A percentile compares a stretch with the other conserved stretches of the same genome.
Evolutionary conservation across 2,113 vertebrate species (phyloP).

Genomic region (Neolamprologus kungweensis): DNA sequence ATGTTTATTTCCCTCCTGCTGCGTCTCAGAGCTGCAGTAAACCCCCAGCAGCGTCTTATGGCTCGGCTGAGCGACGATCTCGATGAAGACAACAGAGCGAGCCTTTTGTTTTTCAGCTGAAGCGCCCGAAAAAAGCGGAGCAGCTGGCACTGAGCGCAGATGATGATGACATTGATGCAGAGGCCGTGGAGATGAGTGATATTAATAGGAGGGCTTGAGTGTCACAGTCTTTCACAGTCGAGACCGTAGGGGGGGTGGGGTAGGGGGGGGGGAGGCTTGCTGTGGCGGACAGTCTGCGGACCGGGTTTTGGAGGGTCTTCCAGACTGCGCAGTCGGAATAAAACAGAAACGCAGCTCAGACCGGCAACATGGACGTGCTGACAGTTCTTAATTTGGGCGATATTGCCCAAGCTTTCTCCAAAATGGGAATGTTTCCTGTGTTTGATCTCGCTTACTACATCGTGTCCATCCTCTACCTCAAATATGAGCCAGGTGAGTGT

Average conservation of each 20-base stretch:
- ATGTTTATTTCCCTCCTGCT: neutral
- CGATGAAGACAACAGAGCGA: neutral
- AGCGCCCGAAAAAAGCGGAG: slow-evolving; percentile 1
- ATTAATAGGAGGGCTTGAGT: slow-evolving; percentile 73
- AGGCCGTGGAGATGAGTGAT: slow-evolving; percentile 46
- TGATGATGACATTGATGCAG: neutral
- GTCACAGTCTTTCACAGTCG: slow-evolving; percentile 50
- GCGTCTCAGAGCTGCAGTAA: neutral
- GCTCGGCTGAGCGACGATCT: neutral
- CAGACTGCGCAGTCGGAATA: slow-evolving; percentile 44
- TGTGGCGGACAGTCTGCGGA: slow-evolving; percentile 49
- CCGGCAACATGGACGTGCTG: slow-evolving; percentile 79
- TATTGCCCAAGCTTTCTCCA: slow-evolving; percentile 82
- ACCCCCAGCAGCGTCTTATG: neutral
- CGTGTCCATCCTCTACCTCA: slow-evolving; percentile 95
- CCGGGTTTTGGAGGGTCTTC: slow-evolving; percentile 38
- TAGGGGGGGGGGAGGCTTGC: neutral
- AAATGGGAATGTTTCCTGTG: slow-evolving; percentile 89
- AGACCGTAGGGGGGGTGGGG: slow-evolving; percentile 17
- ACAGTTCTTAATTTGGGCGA: slow-evolving; percentile 83
- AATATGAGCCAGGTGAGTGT: slow-evolving; percentile 90
- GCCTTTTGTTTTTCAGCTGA: neutral
- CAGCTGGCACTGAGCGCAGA: slow-evolving; percentile 13
- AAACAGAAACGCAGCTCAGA: neutral
- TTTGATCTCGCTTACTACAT: slow-evolving; percentile 96